phyloP scores from a whole-genome alignment of 2,888 invertebrate species.

The Trissoscelio sp. region DNA sequence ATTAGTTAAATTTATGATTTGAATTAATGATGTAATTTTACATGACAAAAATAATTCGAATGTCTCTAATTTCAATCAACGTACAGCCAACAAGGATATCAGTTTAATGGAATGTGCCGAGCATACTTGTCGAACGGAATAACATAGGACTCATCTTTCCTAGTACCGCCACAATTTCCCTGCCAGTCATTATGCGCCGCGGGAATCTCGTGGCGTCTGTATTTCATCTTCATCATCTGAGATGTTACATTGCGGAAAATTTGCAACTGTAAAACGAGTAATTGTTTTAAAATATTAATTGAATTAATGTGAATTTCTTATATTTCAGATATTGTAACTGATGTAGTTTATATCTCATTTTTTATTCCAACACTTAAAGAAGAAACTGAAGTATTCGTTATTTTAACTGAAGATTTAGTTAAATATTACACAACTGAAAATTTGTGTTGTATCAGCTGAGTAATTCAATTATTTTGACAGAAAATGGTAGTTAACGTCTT shows the following conservation, averaged over 20 bases:
- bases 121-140: constrained; percentile 41
- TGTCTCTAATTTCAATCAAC: constrained; percentile 37
- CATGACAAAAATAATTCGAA: neutral
- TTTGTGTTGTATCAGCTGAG: too few species aligned
- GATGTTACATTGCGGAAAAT: constrained; percentile 20
- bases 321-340: too few species aligned
- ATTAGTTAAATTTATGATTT: too few species aligned
- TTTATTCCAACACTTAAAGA: too few species aligned
- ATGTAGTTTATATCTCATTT: too few species aligned
- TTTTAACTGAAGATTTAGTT: too few species aligned
- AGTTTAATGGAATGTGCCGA: constrained; percentile 30
- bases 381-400: too few species aligned
- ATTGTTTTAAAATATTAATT: constrained; percentile 46
- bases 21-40: neutral
- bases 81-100: constrained; percentile 19
- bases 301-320: too few species aligned
- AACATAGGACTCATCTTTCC: constrained; percentile 44
- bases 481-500: too few species aligned
- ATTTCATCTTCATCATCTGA: constrained; percentile 54
- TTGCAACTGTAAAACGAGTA: constrained; percentile 29
- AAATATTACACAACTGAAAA: too few species aligned
- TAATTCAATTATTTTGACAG: too few species aligned
- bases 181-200: constrained; percentile 51
- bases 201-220: constrained; percentile 39
- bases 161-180: constrained; percentile 44